Evolutionary conservation across 1,140 invertebrate species (phyloP).

Genomic region (Carposina sasakii): DNA sequence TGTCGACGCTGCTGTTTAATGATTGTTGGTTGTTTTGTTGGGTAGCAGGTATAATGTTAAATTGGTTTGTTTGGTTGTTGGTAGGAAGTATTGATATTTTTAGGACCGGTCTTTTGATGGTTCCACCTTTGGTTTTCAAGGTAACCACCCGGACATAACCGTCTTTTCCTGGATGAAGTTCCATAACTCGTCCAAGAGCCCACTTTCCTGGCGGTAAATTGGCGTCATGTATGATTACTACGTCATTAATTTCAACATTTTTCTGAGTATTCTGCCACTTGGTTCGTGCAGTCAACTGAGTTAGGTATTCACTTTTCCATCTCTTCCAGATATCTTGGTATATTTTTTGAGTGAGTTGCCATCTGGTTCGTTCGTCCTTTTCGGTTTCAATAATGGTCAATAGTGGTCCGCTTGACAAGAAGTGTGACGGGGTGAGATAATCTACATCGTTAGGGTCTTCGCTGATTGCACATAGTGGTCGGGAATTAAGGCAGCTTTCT

Average conservation of each 20-base stretch:
- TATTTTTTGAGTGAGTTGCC: constrained; percentile 14
- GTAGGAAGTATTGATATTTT: constrained; percentile 3
- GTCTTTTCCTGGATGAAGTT: constrained; percentile 36
- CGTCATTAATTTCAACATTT: constrained; percentile 12
- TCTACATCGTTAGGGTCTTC: constrained; percentile 15
- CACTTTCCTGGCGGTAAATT: constrained; percentile 38
- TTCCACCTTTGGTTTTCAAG: constrained; percentile 26
- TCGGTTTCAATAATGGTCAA: constrained; percentile 6
- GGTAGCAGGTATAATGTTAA: too few species aligned
- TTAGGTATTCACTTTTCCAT: constrained; percentile 34
- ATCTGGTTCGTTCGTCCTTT: constrained; percentile 7
- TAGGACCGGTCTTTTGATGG: constrained; percentile 12
- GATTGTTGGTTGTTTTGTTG: background rate
- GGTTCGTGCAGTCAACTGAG: constrained; percentile 16
- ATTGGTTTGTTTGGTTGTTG: too few species aligned
- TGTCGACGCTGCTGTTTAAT: background rate
- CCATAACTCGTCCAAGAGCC: constrained; percentile 34
- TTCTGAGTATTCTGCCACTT: constrained; percentile 24
- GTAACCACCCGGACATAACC: constrained; percentile 36
- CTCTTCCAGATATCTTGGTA: constrained; percentile 31
- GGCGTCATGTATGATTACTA: constrained; percentile 38
- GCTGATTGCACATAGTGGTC: background rate
- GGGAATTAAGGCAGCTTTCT: background rate
- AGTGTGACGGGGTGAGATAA: constrained; percentile 12
- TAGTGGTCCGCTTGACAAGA: constrained; percentile 9